phyloP scores from a whole-genome alignment of 1,140 invertebrate genomes.

The Lepidurus arcticus region DNA sequence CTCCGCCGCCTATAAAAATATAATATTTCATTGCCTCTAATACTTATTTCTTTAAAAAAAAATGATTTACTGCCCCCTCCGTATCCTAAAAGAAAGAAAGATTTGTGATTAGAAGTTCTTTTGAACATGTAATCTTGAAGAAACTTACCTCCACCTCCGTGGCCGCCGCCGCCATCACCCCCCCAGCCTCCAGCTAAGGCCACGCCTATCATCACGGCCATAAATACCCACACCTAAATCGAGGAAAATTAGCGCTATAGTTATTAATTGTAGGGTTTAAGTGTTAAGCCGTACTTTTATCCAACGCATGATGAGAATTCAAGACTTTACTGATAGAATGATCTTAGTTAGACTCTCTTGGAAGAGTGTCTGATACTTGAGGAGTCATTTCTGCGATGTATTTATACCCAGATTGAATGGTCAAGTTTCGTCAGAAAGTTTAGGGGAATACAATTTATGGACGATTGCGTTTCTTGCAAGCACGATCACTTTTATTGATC shows the following conservation, averaged over 20 bases:
- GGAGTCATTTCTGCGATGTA: conserved; percentile 4
- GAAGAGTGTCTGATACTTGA: conserved; percentile 16
- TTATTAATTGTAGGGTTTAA: not conserved
- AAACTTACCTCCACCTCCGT: not conserved
- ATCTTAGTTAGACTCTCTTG: not conserved
- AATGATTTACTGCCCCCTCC: not conserved
- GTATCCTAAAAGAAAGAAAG: not conserved
- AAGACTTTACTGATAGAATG: not conserved
- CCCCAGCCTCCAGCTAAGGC: not conserved
- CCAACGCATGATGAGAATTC: not conserved
- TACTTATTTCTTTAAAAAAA: too few relatives aligned
- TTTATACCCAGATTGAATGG: conserved; percentile 10
- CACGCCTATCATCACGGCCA: not conserved
- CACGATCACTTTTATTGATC: conserved; percentile 6
- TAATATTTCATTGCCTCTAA: too few relatives aligned
- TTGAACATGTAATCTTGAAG: not conserved
- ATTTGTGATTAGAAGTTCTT: too few relatives aligned
- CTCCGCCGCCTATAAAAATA: not conserved
- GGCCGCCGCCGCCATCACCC: not conserved
- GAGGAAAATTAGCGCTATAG: not conserved
- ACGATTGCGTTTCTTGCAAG: conserved; percentile 14
- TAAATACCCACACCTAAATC: not conserved
- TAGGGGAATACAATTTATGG: not conserved
- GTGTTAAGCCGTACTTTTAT: not conserved
- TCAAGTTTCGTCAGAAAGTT: not conserved